Evolutionary conservation across 2,888 invertebrate species (phyloP), one percentile per base, ranked within the genome.

Genomic region (Auanema freiburgensis): DNA sequence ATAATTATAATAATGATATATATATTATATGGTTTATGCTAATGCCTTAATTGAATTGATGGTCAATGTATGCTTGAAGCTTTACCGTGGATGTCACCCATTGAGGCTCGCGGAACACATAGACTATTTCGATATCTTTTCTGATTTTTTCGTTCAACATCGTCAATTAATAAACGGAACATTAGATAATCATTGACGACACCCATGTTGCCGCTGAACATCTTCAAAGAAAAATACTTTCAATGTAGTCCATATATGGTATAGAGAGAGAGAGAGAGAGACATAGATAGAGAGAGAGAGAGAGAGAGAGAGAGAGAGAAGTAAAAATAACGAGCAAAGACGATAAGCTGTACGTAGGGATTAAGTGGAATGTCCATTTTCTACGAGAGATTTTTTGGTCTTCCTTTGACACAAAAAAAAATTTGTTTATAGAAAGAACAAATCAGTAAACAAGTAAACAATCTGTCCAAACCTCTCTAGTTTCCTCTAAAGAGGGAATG

Each of bases 161-260:
- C 68, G 57, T 76, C 76, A 65, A 76, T 73, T 16, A 77, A 67
- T 40, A 77, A 66, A 33, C 77, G 77, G 66, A 77, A 77, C 76
- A 77, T 76, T 46, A 77, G 67, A 59, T 77, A 77, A 63, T 77
- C 77, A 62, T 76, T 76, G 56, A 77, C 69, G 61, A 74, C 68
- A 14, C 65, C 65, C 57, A 69, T 71, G 60, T 71, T 70, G 54
- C 69, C 66, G 52, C 67, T 66, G 58, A 71, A 58, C 73, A 73
- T 72, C 59, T 43, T 53, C 18, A 14, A 44, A 23, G 16, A 52
- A 5, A n/a, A 16, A 24, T 46, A 18, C 4, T 46, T 43, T 16
- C 4, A 5, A 46, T 21, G 46, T 46, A 46, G 16, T 18, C 21
- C 46, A 46, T 16, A 46, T 18, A 18, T n/a, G 52, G n/a, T n/a